phyloP scores from a whole-genome alignment of 2,797 vertebrate genomes.

The Argentina silus region DNA sequence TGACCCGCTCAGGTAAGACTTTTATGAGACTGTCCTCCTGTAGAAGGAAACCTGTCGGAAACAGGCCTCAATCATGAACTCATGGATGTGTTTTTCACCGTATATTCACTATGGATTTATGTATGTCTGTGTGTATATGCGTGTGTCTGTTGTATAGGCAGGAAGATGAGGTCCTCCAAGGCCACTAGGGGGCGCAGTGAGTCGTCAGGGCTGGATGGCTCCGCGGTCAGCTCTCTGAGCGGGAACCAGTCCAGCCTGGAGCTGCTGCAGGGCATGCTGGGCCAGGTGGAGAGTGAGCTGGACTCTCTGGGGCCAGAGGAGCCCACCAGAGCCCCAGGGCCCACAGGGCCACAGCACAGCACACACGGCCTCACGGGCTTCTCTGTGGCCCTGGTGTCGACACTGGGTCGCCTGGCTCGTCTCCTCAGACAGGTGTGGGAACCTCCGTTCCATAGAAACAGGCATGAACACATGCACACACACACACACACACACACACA shows the following conservation, averaged over 20 bases:
- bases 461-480: no score
- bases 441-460: background rate
- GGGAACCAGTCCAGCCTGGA: slow-evolving; percentile 79
- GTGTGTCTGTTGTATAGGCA: slow-evolving; percentile 50
- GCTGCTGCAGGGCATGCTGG: slow-evolving; percentile 84
- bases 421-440: slow-evolving; percentile 83
- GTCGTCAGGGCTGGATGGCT: slow-evolving; percentile 58
- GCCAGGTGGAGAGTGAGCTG: slow-evolving; percentile 86
- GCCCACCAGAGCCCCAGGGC: slow-evolving; percentile 51
- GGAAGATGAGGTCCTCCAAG: slow-evolving; percentile 55
- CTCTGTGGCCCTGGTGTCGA: slow-evolving; percentile 85
- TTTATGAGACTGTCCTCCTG: background rate
- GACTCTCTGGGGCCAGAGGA: slow-evolving; percentile 72
- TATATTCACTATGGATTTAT: background rate
- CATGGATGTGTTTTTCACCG: no score
- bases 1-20: slow-evolving; percentile 58
- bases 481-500: background rate
- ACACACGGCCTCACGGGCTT: slow-evolving; percentile 85
- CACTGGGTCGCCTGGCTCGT: slow-evolving; percentile 84
- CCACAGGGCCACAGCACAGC: slow-evolving; percentile 44
- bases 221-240: slow-evolving; percentile 60
- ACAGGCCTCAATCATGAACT: no score
- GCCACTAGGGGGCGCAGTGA: slow-evolving; percentile 68
- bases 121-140: background rate
- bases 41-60: background rate